Base-by-base conservation (phyloP, 2,888 invertebrate species). In the Pseudeuparius sepicola region DNA sequence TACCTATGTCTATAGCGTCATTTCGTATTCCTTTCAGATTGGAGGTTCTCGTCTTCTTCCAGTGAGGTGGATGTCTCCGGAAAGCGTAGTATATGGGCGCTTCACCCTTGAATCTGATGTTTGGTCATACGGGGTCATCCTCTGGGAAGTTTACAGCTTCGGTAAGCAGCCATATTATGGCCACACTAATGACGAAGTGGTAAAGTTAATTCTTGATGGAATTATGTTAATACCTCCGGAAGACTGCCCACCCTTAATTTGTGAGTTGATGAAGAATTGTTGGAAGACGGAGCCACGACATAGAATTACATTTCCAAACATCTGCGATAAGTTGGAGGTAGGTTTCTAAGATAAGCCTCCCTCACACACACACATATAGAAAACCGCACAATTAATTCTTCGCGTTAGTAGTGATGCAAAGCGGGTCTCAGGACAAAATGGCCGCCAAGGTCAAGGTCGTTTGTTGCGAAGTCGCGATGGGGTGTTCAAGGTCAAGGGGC, bases 11-110 rank as follows among this genome's bases (percentile, higher is more conserved):
- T n/a, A n/a, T n/a, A n/a, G n/a, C n/a, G n/a, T n/a, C n/a, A n/a
- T n/a, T n/a, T n/a, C n/a, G 41, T 38, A 30, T 35, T 33, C 17
- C 34, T 46, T 52, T 20, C 40, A 70, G 69, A 81, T 85, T 63
- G 84, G 84, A 2, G 85, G 86, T 2, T 80, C 81, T 16, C 65
- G 84, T 28, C 68, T 86, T 32, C 69, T 92, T 54, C 92, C 93
- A 1, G 82, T 94, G 1, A 72, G 93, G n/a, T 94, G 93, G 93
- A 90, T 93, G 90, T 82, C 92, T 0, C 88, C 89, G 0, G 93
- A 94, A 61, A 84, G 88, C 47, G 81, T 93, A 23, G 71, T 88
- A 41, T 90, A 86, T 54, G 89, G 88, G 14, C 75, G 86, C 28
- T 92, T 88, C 59, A 88, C 88, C 0, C 72, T 88, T 34, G 89